Evolutionary conservation across 2,113 vertebrate genomes (phyloP).

Genomic region (Notiomystis cincta): DNA sequence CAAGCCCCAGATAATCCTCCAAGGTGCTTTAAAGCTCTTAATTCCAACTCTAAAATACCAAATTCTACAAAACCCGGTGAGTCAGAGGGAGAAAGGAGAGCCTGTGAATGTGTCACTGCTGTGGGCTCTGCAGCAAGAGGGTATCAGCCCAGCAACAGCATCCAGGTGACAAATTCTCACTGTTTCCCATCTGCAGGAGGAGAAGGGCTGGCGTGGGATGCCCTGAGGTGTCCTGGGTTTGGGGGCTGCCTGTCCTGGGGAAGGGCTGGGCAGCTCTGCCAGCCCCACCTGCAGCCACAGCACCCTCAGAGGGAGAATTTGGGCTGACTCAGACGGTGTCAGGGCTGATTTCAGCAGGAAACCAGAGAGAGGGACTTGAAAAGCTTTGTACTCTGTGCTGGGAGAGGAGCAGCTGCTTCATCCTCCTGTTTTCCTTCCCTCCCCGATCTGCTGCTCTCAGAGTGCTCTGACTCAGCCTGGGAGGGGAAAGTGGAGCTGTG

Average conservation of each 20-base stretch:
- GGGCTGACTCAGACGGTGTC: background rate
- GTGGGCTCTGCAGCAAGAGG: background rate
- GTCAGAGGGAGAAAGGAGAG: background rate
- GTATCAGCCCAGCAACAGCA: background rate
- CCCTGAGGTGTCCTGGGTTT: background rate
- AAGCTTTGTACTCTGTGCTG: background rate
- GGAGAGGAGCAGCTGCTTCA: background rate
- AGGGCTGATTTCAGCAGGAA: background rate
- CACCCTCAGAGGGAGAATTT: background rate
- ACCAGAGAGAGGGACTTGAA: background rate
- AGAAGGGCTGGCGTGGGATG: background rate
- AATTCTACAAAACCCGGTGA: background rate
- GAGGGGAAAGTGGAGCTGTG: background rate
- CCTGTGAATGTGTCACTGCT: background rate
- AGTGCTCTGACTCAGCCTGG: background rate
- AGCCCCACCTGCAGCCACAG: rapidly evolving
- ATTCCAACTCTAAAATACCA: background rate
- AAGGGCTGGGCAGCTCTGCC: background rate
- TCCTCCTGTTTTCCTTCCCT: background rate
- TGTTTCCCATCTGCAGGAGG: background rate
- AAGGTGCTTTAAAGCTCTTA: background rate
- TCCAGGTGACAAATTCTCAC: background rate
- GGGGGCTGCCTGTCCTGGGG: background rate
- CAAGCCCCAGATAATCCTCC: background rate
- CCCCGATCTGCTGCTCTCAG: background rate